These are phyloP conservation scores for Papilio dardanus DNA, from an alignment of 1,140 invertebrate species.

Conservation along the genomic window DNA sequence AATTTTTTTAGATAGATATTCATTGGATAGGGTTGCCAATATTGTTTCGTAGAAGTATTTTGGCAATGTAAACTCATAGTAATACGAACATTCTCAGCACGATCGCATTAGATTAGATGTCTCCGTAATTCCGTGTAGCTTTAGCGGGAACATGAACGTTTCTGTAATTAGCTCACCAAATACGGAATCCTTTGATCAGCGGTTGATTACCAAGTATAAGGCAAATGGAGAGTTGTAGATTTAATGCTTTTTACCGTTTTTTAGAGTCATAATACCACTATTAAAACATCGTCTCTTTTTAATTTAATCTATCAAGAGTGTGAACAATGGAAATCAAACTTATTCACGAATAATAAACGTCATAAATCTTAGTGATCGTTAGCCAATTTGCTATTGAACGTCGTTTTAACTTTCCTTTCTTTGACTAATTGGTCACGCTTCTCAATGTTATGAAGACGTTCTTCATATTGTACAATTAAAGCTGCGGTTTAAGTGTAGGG, in stretches of 20 bases:
- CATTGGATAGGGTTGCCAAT: too few relatives aligned
- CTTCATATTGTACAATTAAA: conserved; percentile 30
- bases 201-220: neutral
- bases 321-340: too few relatives aligned
- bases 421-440: conserved; percentile 49
- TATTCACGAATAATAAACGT: neutral
- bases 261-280: too few relatives aligned
- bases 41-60: too few relatives aligned
- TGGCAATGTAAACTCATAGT: too few relatives aligned
- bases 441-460: conserved; percentile 61
- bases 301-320: too few relatives aligned
- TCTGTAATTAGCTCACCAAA: neutral
- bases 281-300: too few relatives aligned
- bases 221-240: neutral
- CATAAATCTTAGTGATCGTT: neutral
- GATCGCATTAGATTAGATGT: neutral
- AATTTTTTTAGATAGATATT: too few relatives aligned
- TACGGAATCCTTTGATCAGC: neutral
- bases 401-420: conserved; percentile 20
- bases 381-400: conserved; percentile 30
- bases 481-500: conserved; percentile 30
- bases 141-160: neutral
- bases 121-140: neutral
- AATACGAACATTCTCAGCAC: neutral
- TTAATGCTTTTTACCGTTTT: conserved; percentile 8